phyloP scores from a whole-genome alignment of 2,113 vertebrate species.

The Elephas maximus region DNA sequence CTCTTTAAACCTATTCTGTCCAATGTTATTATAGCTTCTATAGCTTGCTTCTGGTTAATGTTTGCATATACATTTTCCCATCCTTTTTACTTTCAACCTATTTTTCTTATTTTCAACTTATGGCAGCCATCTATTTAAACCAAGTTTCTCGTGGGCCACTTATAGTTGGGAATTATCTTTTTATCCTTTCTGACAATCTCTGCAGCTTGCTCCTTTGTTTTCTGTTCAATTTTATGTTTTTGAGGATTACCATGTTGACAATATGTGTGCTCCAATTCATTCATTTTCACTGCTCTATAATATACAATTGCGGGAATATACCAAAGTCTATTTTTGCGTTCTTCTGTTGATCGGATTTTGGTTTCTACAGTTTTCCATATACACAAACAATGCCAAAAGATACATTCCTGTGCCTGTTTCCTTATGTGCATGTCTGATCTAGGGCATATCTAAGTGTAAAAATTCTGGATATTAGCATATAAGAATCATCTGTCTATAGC shows the following conservation, averaged over 20 bases:
- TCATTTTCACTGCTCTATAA: not conserved
- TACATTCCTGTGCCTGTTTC: not conserved
- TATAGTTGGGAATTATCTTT: not conserved
- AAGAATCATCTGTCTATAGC: not conserved
- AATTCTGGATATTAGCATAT: not conserved
- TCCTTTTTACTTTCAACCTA: not conserved
- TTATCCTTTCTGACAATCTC: not conserved
- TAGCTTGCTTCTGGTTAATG: not conserved
- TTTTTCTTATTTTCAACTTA: not conserved
- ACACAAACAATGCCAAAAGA: not conserved
- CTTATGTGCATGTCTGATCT: not conserved
- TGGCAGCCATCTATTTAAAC: not conserved
- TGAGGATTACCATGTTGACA: not conserved
- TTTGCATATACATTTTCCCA: not conserved
- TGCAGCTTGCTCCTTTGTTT: not conserved
- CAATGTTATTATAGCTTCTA: not conserved
- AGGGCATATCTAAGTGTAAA: not conserved
- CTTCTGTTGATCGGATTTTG: not conserved
- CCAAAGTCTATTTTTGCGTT: not conserved
- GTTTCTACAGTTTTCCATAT: not conserved
- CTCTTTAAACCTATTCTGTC: not conserved
- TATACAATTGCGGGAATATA: no score
- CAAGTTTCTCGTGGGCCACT: not conserved
- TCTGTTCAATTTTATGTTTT: not conserved
- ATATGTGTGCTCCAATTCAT: not conserved